Base-by-base conservation (phyloP, 2,888 invertebrate species). In the Eupithecia centaureata region DNA sequence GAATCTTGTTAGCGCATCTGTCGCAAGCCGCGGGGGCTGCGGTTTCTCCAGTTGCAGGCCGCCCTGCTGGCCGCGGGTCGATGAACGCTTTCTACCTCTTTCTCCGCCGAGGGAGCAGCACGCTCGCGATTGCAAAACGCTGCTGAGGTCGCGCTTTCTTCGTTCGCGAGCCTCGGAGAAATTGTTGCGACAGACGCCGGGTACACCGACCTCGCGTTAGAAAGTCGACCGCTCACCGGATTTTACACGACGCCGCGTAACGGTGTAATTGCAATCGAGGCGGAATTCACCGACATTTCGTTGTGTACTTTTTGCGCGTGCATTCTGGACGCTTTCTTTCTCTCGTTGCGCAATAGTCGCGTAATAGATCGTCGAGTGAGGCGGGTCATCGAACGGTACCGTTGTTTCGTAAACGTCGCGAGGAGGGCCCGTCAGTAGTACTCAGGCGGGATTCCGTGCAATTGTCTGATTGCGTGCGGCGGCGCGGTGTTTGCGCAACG, bases 91-190 rank as follows among this genome's bases (percentile, higher is more conserved):
- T 92, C 92, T 89, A 90, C 84, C 82, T 87, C 87, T 87, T 88
- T 86, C 89, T 84, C 85, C 66, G 64, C 63, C 84, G 80, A 80
- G 80, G 78, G 74, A 76, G 75, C 73, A 73, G 72, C 71, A 73
- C 75, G 78, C 78, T 85, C 76, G 84, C 88, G 90, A 91, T 93
- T 93, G 93, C 93, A 92, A 94, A 93, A 93, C 89, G 84, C 76
- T 84, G 85, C 85, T 80, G 91, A 89, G 93, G 92, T 93, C 92
- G 93, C 93, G 92, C 93, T 93, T 93, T 93, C 93, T 93, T 93
- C 87, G 92, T 93, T 93, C 87, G 92, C 92, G 84, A 90, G 84
- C 88, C 87, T 79, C 82, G 90, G 92, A 92, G 93, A 93, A 93
- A 93, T 93, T 92, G 88, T 93, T 93, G 92, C 93, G 91, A 89